Evolutionary conservation across 2,113 vertebrate species (phyloP).

Genomic region (Oplegnathus fasciatus): DNA sequence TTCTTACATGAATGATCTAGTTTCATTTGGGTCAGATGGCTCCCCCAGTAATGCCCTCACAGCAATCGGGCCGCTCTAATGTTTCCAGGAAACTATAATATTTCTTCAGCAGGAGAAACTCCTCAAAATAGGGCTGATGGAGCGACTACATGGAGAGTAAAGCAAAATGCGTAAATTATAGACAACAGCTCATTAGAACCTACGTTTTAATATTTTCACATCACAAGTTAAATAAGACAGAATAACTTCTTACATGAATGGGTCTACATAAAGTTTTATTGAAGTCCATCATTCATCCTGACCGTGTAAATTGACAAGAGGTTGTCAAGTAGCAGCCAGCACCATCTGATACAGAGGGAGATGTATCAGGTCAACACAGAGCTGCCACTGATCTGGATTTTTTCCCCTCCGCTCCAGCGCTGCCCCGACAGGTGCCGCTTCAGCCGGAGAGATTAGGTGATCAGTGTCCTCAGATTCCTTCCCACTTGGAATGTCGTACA

Average conservation of each 20-base stretch:
- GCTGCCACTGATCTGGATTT: constrained; percentile 63
- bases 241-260: background rate
- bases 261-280: constrained; percentile 21
- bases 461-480: constrained; percentile 76
- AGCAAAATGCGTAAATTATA: background rate
- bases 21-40: constrained; percentile 66
- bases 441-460: constrained; percentile 77
- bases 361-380: constrained; percentile 61
- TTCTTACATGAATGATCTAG: constrained; percentile 71
- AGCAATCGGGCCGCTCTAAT: background rate
- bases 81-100: constrained; percentile 24
- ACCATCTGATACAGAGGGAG: constrained; percentile 64
- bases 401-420: constrained; percentile 23
- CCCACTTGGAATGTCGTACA: constrained; percentile 75
- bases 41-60: constrained; percentile 24
- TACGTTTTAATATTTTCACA: background rate
- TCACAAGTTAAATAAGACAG: background rate
- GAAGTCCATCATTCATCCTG: constrained; percentile 30
- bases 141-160: background rate
- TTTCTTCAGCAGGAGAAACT: constrained; percentile 5
- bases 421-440: constrained; percentile 78
- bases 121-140: background rate
- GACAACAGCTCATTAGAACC: background rate
- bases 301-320: constrained; percentile 41
- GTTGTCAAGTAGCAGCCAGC: constrained; percentile 39